Base-by-base conservation (phyloP, 2,888 invertebrate genomes). In the Nyleta sp. region DNA sequence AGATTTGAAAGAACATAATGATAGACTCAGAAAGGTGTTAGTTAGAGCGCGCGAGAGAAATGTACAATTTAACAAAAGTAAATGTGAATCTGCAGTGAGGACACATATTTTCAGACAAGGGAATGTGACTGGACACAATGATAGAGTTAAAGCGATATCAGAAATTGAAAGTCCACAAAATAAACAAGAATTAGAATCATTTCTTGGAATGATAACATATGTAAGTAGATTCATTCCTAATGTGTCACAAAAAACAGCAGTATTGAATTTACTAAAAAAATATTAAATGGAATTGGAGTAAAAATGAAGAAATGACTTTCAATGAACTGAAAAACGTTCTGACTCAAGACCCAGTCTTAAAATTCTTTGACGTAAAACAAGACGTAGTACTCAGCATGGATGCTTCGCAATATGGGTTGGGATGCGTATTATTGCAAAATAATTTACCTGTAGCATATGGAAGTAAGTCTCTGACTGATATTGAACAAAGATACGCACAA, bases 381-480 rank as follows among this genome's bases (percentile, higher is more conserved):
- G 24, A 24, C 3, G 24, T 24, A 24, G 24, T 24, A 7, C 24
- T 24, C 4, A 24, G 82, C 22, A 83, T 83, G 7, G 76, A 67
- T 55, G 67, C 67, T 1, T 67, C 55, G 2, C 42, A 55, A 79
- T 33, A 57, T 64, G 85, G 84, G 13, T 44, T 87, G n/a, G 89
- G 88, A n/a, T 85, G 88, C 28, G 86, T 84, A 3, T 68, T 89
- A 10, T 44, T 89, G 8, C 88, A 89, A 80, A 81, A 89, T 20
- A 82, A 83, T n/a, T 81, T 86, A 57, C 88, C 88, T 10, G 80
- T 88, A 13, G 85, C 84, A 11, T 90, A 87, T 81, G 89, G 87
- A 10, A 52, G 31, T 17, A 87, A 55, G 77, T 71, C 86, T 2
- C 53, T 88, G 31, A 85, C 84, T 4, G 20, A 71, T 17, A 80